Percentiles rank a stretch among this genome's conserved stretches.
Evolutionary conservation across 1,140 invertebrate genomes (phyloP).

Genomic region (Acromyrmex heyeri): DNA sequence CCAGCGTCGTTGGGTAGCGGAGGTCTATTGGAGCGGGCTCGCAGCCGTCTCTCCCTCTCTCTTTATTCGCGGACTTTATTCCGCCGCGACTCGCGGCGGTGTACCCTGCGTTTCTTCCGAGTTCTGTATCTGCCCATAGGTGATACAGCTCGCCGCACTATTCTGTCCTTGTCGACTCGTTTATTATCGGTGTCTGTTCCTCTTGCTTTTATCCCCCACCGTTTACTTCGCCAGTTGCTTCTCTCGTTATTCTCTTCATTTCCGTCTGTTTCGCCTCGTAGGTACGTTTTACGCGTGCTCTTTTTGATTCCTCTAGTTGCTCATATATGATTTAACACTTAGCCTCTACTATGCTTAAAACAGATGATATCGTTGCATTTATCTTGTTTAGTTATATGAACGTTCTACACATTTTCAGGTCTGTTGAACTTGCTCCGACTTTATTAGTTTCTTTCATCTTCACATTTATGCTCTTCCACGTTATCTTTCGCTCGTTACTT

Average conservation of each 20-base stretch:
- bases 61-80: constrained; percentile 35
- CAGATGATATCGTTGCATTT: constrained; percentile 27
- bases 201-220: constrained; percentile 61
- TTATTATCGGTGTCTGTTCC: constrained; percentile 46
- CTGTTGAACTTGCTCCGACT: constrained; percentile 15
- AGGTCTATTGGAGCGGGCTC: constrained; percentile 61
- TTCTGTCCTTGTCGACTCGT: constrained; percentile 18
- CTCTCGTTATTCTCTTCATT: constrained; percentile 35
- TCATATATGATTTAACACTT: constrained; percentile 64
- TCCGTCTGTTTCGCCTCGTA: constrained; percentile 41
- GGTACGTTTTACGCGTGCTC: constrained; percentile 50
- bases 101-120: constrained; percentile 68
- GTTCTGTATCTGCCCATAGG: constrained; percentile 66
- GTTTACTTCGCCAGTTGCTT: constrained; percentile 31
- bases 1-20: constrained; percentile 14
- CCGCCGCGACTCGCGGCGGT: constrained; percentile 47
- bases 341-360: constrained; percentile 53
- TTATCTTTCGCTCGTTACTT: neutral
- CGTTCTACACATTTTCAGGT: constrained; percentile 11
- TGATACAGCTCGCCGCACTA: constrained; percentile 59
- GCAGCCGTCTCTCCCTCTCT: constrained; percentile 56
- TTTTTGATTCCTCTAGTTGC: constrained; percentile 68
- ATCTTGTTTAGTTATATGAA: constrained; percentile 30
- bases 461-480: constrained; percentile 1
- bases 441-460: neutral